Evolutionary conservation across 2,113 vertebrate species (phyloP).

Genomic region (Marmota flaviventris): DNA sequence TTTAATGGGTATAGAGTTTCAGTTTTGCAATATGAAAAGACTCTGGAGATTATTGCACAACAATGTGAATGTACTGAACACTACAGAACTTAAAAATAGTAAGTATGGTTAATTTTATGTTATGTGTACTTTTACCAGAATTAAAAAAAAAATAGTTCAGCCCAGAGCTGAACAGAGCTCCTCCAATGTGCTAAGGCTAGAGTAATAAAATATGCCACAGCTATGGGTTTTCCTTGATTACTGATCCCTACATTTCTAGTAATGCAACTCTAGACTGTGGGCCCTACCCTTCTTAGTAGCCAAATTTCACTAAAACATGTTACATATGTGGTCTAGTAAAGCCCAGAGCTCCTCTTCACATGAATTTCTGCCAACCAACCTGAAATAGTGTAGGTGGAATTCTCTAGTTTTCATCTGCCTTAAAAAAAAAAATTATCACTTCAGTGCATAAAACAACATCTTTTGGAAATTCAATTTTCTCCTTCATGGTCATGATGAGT

Average conservation of each 20-base stretch:
- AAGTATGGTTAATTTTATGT: neutral
- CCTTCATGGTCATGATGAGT: neutral
- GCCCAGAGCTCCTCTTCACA: neutral
- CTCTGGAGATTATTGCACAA: slow-evolving; percentile 26
- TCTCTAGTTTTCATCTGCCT: slow-evolving; percentile 37
- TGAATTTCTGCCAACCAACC: slow-evolving; percentile 13
- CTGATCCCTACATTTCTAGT: neutral
- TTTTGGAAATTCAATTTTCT: slow-evolving; percentile 43
- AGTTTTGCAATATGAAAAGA: slow-evolving; percentile 43
- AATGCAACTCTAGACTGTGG: neutral
- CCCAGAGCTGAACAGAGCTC: neutral
- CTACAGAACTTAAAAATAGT: slow-evolving; percentile 34
- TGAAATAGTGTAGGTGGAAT: slow-evolving; percentile 12
- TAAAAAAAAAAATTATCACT: neutral
- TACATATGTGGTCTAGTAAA: neutral
- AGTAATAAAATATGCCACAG: neutral
- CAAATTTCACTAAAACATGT: neutral
- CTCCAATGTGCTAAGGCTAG: neutral
- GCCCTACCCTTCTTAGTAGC: neutral
- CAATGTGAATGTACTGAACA: neutral
- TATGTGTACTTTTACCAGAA: neutral
- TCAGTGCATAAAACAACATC: neutral
- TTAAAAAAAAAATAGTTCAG: neutral
- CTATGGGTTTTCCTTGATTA: neutral
- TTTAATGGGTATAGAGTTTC: slow-evolving; percentile 32